Percentiles rank a stretch among this genome's conserved stretches.
Evolutionary conservation across 2,113 vertebrate species (phyloP).

Genomic region (Tetrax tetrax): DNA sequence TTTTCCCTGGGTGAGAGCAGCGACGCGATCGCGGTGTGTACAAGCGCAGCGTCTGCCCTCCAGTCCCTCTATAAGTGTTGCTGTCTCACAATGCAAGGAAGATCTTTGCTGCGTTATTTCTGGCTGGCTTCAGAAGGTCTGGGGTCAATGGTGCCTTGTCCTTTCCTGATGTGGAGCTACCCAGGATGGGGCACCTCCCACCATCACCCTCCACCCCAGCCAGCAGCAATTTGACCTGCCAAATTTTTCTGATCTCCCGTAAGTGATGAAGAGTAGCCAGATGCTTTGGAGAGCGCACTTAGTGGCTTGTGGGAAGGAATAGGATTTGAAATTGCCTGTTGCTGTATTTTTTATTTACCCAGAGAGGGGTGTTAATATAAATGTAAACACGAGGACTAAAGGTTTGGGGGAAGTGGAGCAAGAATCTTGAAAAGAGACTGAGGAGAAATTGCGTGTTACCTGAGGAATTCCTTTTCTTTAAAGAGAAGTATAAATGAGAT

Average conservation of each 20-base stretch:
- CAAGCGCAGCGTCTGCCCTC: background rate
- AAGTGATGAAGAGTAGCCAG: background rate
- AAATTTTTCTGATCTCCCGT: background rate
- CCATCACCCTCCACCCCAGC: background rate
- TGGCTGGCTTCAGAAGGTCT: background rate
- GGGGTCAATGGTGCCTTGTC: background rate
- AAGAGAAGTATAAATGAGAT: background rate
- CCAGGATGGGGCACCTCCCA: background rate
- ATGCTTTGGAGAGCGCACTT: background rate
- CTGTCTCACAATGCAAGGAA: background rate
- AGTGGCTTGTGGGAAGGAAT: background rate
- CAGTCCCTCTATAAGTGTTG: background rate
- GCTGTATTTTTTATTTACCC: background rate
- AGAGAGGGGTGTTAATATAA: background rate
- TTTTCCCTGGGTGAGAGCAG: background rate
- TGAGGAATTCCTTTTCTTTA: background rate
- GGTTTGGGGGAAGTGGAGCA: background rate
- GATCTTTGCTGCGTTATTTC: background rate
- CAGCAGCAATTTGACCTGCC: background rate
- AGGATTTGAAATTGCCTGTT: background rate
- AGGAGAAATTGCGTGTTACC: background rate
- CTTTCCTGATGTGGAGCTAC: background rate
- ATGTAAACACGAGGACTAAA: background rate
- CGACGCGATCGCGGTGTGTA: background rate
- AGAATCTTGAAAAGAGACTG: background rate